A percentile compares a stretch with the other conserved stretches of the same genome.
phyloP scores from a whole-genome alignment of 1,140 invertebrate species.

The Latrodectus geometricus region DNA sequence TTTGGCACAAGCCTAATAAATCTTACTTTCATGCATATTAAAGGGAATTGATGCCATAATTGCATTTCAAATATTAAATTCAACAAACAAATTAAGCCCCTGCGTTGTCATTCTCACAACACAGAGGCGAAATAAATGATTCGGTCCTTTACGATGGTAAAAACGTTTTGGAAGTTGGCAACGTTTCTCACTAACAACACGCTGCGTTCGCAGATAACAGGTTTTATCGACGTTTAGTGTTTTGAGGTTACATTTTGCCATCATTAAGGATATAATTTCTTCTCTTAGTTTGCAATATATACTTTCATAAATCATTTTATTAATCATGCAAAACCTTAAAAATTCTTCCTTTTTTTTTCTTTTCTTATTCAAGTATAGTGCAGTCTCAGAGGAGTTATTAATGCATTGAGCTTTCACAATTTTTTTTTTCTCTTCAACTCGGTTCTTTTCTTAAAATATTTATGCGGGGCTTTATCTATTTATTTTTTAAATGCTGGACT shows the following conservation, averaged over 20 bases:
- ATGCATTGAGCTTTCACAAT: not conserved
- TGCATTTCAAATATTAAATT: conserved; percentile 2
- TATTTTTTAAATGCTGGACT: not conserved
- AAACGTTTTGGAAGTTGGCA: not conserved
- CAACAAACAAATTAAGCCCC: conserved; percentile 8
- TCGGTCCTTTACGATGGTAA: not conserved
- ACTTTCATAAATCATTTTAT: conserved; percentile 53
- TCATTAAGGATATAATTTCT: conserved; percentile 57
- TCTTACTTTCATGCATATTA: too few relatives aligned
- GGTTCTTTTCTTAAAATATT: not conserved
- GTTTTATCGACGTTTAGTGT: conserved; percentile 50
- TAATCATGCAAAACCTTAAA: conserved; percentile 59
- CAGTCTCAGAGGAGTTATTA: conserved; percentile 10
- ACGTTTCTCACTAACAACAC: conserved; percentile 5
- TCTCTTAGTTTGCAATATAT: conserved; percentile 42
- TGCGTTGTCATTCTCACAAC: conserved; percentile 4
- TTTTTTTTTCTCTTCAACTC: not conserved
- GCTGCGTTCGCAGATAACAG: conserved; percentile 21
- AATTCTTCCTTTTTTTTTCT: not conserved
- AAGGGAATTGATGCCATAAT: too few relatives aligned
- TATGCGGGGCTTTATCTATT: not conserved
- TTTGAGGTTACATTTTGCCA: conserved; percentile 28
- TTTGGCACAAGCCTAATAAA: not conserved
- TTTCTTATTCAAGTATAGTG: not conserved
- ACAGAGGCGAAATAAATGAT: not conserved